These are phyloP conservation scores for Chaenocephalus aceratus DNA, from an alignment of 2,113 vertebrate genomes.

Conservation along the genomic window DNA sequence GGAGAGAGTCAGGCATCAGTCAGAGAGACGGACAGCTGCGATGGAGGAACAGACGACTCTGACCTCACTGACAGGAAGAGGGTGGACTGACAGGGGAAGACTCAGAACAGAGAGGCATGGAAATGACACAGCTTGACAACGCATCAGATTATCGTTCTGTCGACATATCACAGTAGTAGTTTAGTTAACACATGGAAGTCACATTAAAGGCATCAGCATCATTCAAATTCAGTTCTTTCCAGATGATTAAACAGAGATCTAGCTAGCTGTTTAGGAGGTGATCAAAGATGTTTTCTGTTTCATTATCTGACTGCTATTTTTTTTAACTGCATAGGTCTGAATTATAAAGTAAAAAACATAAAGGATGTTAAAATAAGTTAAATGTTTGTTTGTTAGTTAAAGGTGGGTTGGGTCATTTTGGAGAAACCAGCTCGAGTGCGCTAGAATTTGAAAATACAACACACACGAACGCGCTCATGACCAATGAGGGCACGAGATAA, in stretches of 20 bases:
- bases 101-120: slow-evolving; percentile 10
- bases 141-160: background rate
- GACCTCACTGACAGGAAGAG: slow-evolving; percentile 43
- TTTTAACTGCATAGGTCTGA: background rate
- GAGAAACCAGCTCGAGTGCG: no score
- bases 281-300: background rate
- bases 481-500: no score
- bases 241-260: background rate
- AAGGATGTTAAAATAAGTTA: background rate
- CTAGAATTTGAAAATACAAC: no score
- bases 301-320: background rate
- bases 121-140: background rate
- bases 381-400: no score
- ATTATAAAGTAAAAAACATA: no score
- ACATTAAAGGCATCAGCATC: background rate
- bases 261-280: no score
- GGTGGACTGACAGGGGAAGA: slow-evolving; percentile 15
- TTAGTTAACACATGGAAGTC: background rate
- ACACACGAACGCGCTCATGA: no score
- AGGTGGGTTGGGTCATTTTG: no score
- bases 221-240: background rate
- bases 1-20: slow-evolving; percentile 46
- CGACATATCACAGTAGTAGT: slow-evolving; percentile 1
- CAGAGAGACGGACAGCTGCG: slow-evolving; percentile 47
- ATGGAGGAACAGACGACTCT: slow-evolving; percentile 33